Base-by-base conservation (phyloP, 2,113 vertebrate species). In the Urocitellus parryii region DNA sequence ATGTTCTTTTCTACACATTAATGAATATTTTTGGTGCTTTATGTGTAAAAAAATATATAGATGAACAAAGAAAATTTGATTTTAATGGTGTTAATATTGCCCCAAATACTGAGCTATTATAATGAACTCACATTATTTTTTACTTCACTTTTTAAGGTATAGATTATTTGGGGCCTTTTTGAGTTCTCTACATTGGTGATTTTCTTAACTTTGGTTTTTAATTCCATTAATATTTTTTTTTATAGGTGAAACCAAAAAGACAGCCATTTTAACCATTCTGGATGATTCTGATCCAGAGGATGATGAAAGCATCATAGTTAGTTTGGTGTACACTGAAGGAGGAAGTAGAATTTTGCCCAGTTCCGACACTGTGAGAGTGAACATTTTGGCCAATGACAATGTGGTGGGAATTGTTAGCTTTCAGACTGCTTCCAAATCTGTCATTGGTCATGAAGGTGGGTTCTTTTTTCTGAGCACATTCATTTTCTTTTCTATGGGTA, bases 281-380 rank as follows among this genome's bases (percentile, higher is more conserved):
- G 99, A 99, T 97, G 99, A 99, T 96, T 48, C 88, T 0, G 99
- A 99, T 63, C 99, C 99, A 24, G 99, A 99, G 77, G 99, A 99
- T 94, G 98, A 99, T 72, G 99, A 99, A 98, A 99, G 97, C 77
- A 98, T 99, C 85, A 88, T 98, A 78, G 97, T 99, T 85, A 98
- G 99, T 74, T 97, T 99, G 76, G 99, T 99, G 63, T 98, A 98
- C 86, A 99, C 99, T 0, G 99, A 99, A 73, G 99, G 99, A 45
- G 99, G 99, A 90, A 99, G 99, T 92, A 98, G 99, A 56, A 99
- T 99, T 98, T 98, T 99, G 79, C 99, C 99, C 81, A 99, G 98
- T 97, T 99, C 99, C 0, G 98, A 99, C 97, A 99, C 99, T 5
- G 98, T 99, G 74, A 99, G 97, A 80, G 98, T 99, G 78, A 97